phyloP scores from a whole-genome alignment of 2,113 vertebrate species.

The Rhea americana region DNA sequence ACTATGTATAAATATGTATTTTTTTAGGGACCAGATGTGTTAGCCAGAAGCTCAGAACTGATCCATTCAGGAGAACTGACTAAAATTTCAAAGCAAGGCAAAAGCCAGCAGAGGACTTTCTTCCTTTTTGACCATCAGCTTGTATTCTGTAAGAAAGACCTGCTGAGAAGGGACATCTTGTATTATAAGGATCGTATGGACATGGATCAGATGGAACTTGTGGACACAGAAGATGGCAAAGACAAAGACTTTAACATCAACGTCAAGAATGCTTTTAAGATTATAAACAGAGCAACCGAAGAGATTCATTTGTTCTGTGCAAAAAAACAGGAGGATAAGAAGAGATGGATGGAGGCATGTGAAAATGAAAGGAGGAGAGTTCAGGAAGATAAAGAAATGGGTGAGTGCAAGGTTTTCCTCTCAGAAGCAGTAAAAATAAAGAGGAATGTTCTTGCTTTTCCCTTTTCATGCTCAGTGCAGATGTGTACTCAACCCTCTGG shows the following conservation, averaged over 20 bases:
- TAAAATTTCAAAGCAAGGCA: slow-evolving; percentile 86
- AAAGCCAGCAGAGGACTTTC: slow-evolving; percentile 93
- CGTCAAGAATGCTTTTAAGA: slow-evolving; percentile 88
- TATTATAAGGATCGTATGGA: slow-evolving; percentile 91
- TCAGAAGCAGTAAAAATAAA: neutral
- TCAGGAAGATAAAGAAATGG: slow-evolving; percentile 92
- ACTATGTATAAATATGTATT: fast-evolving
- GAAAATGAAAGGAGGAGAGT: slow-evolving; percentile 87
- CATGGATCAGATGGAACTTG: slow-evolving; percentile 84
- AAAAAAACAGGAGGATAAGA: slow-evolving; percentile 91
- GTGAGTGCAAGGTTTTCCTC: slow-evolving; percentile 75
- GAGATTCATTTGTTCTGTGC: slow-evolving; percentile 89
- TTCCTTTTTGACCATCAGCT: slow-evolving; percentile 98
- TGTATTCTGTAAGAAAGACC: slow-evolving; percentile 95
- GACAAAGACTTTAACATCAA: slow-evolving; percentile 84
- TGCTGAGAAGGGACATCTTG: slow-evolving; percentile 92
- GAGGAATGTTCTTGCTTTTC: neutral
- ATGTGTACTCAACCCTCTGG: neutral
- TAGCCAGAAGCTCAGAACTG: slow-evolving; percentile 92
- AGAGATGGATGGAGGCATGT: slow-evolving; percentile 89
- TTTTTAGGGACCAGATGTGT: slow-evolving; percentile 87
- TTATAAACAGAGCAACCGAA: slow-evolving; percentile 80
- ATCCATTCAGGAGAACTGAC: slow-evolving; percentile 95
- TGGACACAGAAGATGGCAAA: slow-evolving; percentile 86
- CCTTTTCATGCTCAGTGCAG: neutral